These are phyloP conservation scores for Odontophorus gujanensis DNA, from an alignment of 2,113 vertebrate genomes.

Conservation along the genomic window DNA sequence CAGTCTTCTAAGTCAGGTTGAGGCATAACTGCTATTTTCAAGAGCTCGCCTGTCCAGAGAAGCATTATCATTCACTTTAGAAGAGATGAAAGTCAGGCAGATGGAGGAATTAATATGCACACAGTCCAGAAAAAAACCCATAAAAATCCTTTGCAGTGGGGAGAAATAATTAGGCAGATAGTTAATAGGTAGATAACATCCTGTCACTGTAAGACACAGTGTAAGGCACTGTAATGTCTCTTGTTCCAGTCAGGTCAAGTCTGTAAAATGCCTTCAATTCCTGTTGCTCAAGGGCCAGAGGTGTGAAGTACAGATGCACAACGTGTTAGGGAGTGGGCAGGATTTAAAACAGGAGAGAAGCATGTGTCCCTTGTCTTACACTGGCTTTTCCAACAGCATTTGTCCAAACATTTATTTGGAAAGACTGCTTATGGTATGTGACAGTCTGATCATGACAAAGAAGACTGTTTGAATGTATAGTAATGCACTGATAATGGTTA, in stretches of 20 bases:
- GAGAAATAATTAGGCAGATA: neutral
- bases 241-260: neutral
- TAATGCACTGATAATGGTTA: neutral
- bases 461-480: neutral
- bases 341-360: neutral
- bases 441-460: neutral
- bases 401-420: neutral
- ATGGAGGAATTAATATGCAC: too few relatives aligned
- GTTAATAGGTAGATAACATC: neutral
- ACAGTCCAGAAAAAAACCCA: neutral
- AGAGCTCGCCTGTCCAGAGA: neutral
- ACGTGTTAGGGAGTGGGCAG: neutral
- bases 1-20: neutral
- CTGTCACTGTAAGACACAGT: neutral
- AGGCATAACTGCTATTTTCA: neutral
- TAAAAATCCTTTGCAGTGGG: neutral
- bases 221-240: neutral
- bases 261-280: neutral
- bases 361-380: neutral
- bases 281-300: neutral
- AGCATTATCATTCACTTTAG: neutral
- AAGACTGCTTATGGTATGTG: neutral
- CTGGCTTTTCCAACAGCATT: neutral
- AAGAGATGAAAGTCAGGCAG: neutral
- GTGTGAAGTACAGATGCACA: neutral